A percentile compares a stretch with the other conserved stretches of the same genome.
phyloP scores from a whole-genome alignment of 1,140 invertebrate species.

The Sarcophaga bullata region DNA sequence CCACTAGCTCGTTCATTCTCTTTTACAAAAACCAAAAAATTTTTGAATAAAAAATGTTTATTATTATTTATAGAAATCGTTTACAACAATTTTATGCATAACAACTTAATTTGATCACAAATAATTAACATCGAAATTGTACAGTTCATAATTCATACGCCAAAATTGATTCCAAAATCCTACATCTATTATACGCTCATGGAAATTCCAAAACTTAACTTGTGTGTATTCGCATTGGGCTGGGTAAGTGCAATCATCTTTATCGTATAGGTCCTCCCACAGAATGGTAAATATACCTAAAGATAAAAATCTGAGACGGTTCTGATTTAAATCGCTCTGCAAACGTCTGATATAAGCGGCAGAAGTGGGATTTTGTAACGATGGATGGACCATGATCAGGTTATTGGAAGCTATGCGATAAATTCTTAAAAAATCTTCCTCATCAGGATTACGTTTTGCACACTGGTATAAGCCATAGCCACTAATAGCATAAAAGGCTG shows the following conservation, averaged over 20 bases:
- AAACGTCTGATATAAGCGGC: slow-evolving; percentile 73
- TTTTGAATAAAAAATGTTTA: background rate
- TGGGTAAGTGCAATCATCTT: slow-evolving; percentile 75
- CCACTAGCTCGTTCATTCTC: background rate
- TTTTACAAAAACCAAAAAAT: slow-evolving; percentile 21
- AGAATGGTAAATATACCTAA: slow-evolving; percentile 79
- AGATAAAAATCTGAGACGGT: slow-evolving; percentile 72
- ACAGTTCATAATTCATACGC: slow-evolving; percentile 76
- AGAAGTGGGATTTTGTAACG: slow-evolving; percentile 75
- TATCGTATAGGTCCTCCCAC: slow-evolving; percentile 77
- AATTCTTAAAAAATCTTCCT: slow-evolving; percentile 50
- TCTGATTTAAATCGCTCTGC: slow-evolving; percentile 74
- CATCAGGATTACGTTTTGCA: slow-evolving; percentile 51
- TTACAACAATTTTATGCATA: background rate
- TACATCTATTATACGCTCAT: slow-evolving; percentile 78
- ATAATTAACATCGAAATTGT: slow-evolving; percentile 81
- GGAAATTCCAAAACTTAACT: slow-evolving; percentile 71
- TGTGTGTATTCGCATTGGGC: slow-evolving; percentile 77
- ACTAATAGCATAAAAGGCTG: slow-evolving; percentile 62
- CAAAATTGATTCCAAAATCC: slow-evolving; percentile 82
- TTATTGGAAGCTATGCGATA: slow-evolving; percentile 67
- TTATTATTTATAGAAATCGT: background rate
- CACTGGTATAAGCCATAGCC: slow-evolving; percentile 48
- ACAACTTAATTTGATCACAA: slow-evolving; percentile 49
- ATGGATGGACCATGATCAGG: slow-evolving; percentile 73